Base-by-base conservation (phyloP, 2,888 invertebrate species). In the Callosobruchus maculatus region DNA sequence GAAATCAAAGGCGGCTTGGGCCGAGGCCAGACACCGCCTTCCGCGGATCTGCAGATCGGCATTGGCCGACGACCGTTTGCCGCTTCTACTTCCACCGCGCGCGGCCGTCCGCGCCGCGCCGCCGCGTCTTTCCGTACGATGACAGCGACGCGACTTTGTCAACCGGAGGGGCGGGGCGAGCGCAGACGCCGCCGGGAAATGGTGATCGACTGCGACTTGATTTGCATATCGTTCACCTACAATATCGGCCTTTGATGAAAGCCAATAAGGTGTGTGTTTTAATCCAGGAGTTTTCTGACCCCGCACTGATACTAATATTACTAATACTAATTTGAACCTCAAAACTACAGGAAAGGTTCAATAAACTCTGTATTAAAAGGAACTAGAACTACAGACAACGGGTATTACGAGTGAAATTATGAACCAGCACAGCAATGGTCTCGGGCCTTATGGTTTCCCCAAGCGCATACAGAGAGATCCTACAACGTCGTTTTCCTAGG, bases 1-100 rank as follows among this genome's bases (percentile, higher is more conserved):
- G 78, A 77, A 77, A 68, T 79, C 77, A 75, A 49, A 81, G 81
- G 79, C 78, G 81, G 80, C 78, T 77, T 49, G 77, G 76, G 77
- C 75, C 78, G 75, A 21, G 13, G 21, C 21, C 74, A 78, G 76
- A 80, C 80, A 79, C 82, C 83, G 83, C 83, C 83, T 82, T 81
- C 81, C 72, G 78, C 75, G 72, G 77, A 78, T 78, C 75, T 78
- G 75, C 77, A 77, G 79, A 73, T 78, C 76, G 79, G 80, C 80
- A 83, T 83, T 83, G 83, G 83, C 79, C 79, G 81, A 76, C 72
- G 76, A 13, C 49, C 49, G 3, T 49, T 49, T 49, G 3, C 49
- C 74, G 73, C 74, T 79, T 78, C 83, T 83, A 82, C 82, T 83
- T 83, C 83, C 80, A 82, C 82, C 72, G 75, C 73, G 74, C 71